Percentiles rank a stretch among this genome's conserved stretches.
phyloP scores from a whole-genome alignment of 1,140 invertebrate species.

The Geopemphigus sp. region DNA sequence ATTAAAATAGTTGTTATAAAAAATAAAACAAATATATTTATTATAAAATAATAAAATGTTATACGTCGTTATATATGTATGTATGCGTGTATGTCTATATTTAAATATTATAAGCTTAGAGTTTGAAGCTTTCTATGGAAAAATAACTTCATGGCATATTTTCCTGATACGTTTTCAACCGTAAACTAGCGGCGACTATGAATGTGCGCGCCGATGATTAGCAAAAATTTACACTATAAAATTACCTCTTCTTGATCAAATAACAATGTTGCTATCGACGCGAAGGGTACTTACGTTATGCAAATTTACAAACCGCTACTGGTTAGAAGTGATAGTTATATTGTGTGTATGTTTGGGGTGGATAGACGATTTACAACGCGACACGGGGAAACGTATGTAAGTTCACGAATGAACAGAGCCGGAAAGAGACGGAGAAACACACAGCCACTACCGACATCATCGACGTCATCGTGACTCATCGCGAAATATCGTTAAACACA shows the following conservation, averaged over 20 bases:
- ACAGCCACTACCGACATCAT: background rate
- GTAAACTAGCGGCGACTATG: background rate
- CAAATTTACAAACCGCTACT: background rate
- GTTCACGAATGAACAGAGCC: background rate
- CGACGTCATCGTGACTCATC: conserved; percentile 35
- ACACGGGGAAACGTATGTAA: no score
- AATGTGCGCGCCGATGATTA: background rate
- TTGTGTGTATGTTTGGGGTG: background rate
- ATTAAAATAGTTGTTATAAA: no score
- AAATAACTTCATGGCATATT: background rate
- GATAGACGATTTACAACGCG: no score
- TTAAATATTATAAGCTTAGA: no score
- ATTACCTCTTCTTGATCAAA: conserved; percentile 11
- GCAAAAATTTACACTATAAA: background rate
- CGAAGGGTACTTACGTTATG: background rate
- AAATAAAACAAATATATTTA: no score
- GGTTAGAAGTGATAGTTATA: no score
- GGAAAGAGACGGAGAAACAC: background rate
- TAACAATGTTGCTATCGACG: background rate
- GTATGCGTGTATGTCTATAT: no score
- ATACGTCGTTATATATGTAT: no score
- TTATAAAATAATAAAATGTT: no score
- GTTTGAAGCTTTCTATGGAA: no score
- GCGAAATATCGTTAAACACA: conserved; percentile 22
- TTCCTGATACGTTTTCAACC: background rate